Conservation (phyloP, 2,113 vertebrate species). For the Phyllopteryx taeniolatus region DNA sequence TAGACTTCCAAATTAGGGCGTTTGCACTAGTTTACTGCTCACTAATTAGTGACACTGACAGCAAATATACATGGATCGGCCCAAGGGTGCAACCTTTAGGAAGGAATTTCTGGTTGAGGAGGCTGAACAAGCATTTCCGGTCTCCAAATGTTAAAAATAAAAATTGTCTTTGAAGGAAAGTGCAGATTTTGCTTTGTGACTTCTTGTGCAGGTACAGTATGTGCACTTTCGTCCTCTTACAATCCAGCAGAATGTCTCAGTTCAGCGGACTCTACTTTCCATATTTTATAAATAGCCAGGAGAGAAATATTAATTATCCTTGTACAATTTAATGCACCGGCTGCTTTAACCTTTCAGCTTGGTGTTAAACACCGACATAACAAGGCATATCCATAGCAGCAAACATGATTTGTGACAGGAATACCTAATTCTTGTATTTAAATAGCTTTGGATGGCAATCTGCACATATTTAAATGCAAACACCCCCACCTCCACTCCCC, state of each 20-base stretch:
- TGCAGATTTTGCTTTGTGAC: conserved; percentile 14
- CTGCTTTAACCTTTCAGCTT: conserved; percentile 99
- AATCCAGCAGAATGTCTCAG: conserved; percentile 88
- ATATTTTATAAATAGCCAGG: conserved; percentile 99
- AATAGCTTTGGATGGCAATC: conserved; percentile 98
- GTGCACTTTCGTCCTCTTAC: conserved; percentile 70
- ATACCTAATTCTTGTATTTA: conserved; percentile 99
- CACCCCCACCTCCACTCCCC: conserved; percentile 69
- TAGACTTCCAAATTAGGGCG: conserved; percentile 68
- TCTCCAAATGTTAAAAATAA: background rate
- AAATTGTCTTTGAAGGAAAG: conserved; percentile 11
- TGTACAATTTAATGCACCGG: conserved; percentile 99
- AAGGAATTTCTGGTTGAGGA: background rate
- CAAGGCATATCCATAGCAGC: conserved; percentile 95
- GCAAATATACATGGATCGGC: conserved; percentile 8
- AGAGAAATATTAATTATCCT: conserved; percentile 99
- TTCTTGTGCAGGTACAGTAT: conserved; percentile 3
- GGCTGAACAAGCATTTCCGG: background rate
- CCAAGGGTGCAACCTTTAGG: background rate
- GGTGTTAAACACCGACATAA: conserved; percentile 96
- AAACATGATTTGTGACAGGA: conserved; percentile 99
- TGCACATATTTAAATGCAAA: conserved; percentile 98
- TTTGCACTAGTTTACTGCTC: conserved; percentile 61
- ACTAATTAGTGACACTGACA: conserved; percentile 67
- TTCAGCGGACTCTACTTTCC: conserved; percentile 92